phyloP scores from a whole-genome alignment of 2,888 invertebrate genomes.

The Allacma fusca region DNA sequence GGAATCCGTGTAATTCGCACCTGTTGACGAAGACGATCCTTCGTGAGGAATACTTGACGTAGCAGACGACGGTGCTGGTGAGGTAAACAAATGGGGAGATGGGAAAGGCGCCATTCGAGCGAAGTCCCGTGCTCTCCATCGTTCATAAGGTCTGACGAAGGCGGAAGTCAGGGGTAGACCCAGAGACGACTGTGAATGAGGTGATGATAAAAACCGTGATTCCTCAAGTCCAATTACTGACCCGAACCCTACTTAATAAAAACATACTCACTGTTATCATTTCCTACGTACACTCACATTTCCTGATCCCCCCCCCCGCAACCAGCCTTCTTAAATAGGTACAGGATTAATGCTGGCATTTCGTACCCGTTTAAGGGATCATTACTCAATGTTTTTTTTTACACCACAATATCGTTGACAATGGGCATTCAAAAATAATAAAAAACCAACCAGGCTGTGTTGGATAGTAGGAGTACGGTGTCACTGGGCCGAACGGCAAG shows the following conservation, averaged over 20 bases:
- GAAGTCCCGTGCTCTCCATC: background rate
- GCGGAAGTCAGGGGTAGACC: slow-evolving; percentile 30
- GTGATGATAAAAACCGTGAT: slow-evolving; percentile 41
- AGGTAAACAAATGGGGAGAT: background rate
- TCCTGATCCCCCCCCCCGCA: background rate
- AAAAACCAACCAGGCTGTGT: slow-evolving; percentile 8
- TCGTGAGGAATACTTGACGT: slow-evolving; percentile 7
- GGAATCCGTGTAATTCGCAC: background rate
- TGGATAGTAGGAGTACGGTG: slow-evolving; percentile 20
- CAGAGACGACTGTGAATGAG: slow-evolving; percentile 16
- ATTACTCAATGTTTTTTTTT: too few species aligned
- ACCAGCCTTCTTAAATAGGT: too few species aligned
- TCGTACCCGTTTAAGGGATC: background rate
- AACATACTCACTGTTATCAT: slow-evolving; percentile 12
- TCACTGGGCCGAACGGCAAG: background rate
- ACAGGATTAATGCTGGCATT: too few species aligned
- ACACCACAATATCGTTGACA: background rate
- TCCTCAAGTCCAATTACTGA: slow-evolving; percentile 38
- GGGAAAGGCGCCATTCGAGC: slow-evolving; percentile 7
- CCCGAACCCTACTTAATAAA: slow-evolving; percentile 30
- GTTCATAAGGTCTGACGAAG: background rate
- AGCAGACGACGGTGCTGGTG: background rate
- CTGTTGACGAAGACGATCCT: background rate
- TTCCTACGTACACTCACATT: background rate
- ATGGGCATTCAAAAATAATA: background rate